A percentile compares a stretch with the other conserved stretches of the same genome.
Evolutionary conservation across 2,797 vertebrate species (phyloP).

Genomic region (Mastacembelus armatus): DNA sequence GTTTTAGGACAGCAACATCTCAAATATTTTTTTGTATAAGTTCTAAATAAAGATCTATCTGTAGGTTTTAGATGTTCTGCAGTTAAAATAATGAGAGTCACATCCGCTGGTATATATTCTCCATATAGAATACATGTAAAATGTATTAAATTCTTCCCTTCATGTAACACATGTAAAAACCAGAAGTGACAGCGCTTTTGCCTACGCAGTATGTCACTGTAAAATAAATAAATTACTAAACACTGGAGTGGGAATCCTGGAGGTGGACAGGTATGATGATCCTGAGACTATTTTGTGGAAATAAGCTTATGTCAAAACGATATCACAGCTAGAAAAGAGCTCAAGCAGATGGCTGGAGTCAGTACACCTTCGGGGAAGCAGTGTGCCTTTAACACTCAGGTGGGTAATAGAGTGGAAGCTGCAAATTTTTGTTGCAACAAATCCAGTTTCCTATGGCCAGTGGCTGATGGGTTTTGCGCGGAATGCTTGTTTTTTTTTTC

Average conservation of each 20-base stretch:
- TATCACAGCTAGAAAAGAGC: constrained; percentile 44
- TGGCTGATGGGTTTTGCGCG: constrained; percentile 23
- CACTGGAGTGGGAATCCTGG: constrained; percentile 65
- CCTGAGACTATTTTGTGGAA: constrained; percentile 58
- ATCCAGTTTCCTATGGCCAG: neutral
- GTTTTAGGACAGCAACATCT: no score
- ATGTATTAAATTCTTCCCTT: neutral
- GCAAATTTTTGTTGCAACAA: constrained; percentile 15
- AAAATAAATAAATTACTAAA: constrained; percentile 52
- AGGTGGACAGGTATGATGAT: constrained; percentile 68
- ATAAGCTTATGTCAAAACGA: constrained; percentile 61
- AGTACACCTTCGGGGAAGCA: constrained; percentile 27
- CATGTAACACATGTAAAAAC: constrained; percentile 32
- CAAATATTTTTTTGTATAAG: no score
- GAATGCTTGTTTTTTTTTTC: constrained; percentile 21
- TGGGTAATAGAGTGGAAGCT: constrained; percentile 29
- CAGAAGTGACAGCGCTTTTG: constrained; percentile 63
- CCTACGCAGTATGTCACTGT: constrained; percentile 53
- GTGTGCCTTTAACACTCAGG: constrained; percentile 18
- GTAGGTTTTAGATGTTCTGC: neutral
- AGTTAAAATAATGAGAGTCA: neutral
- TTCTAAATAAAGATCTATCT: no score
- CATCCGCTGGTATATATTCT: no score
- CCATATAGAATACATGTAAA: no score
- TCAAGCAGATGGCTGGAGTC: constrained; percentile 55